A percentile compares a stretch with the other conserved stretches of the same genome.
These are phyloP conservation scores for Athalia circularis DNA, from an alignment of 2,888 invertebrate species.

Conservation along the genomic window DNA sequence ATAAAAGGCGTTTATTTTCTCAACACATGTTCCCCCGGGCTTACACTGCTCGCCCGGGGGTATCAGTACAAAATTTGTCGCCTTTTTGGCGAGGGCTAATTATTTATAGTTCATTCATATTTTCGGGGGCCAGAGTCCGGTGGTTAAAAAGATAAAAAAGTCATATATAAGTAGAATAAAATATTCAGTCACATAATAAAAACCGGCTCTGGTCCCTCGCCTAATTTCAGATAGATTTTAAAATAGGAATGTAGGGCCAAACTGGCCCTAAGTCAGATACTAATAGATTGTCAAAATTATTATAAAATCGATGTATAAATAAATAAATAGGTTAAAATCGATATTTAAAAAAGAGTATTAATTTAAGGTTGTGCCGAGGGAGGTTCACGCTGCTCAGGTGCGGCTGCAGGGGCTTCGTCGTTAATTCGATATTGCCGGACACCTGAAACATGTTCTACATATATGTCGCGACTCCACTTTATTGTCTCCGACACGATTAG, in stretches of 20 bases:
- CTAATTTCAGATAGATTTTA: background rate
- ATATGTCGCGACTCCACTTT: constrained; percentile 59
- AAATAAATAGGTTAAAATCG: no score
- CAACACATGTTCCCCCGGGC: constrained; percentile 18
- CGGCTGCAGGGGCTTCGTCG: background rate
- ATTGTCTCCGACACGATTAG: constrained; percentile 56
- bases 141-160: background rate
- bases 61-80: background rate
- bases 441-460: constrained; percentile 59
- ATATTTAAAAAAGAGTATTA: no score
- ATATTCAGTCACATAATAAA: background rate
- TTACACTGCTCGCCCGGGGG: constrained; percentile 2
- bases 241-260: background rate
- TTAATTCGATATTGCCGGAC: constrained; percentile 48
- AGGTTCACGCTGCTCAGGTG: background rate
- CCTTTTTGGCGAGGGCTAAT: constrained; percentile 22
- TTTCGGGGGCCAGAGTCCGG: constrained; percentile 1
- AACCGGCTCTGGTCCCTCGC: background rate
- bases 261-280: background rate
- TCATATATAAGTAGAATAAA: background rate
- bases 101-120: no score
- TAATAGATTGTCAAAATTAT: no score
- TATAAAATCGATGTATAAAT: background rate
- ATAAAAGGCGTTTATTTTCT: constrained; percentile 16
- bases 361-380: background rate